Evolutionary conservation across 2,797 vertebrate species (phyloP).

Genomic region (Petrocephalus sullivani): DNA sequence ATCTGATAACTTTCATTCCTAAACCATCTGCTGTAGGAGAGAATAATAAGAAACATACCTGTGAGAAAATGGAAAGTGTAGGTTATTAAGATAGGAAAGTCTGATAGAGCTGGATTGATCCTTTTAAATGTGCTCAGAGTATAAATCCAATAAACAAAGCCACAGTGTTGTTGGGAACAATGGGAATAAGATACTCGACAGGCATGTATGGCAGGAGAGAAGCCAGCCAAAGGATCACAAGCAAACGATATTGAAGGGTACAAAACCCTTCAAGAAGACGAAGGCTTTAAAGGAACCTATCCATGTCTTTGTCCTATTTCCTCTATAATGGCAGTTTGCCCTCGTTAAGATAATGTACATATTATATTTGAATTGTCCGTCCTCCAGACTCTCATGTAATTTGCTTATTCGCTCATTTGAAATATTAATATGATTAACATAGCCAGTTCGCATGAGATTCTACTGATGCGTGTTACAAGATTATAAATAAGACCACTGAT

Average conservation of each 20-base stretch:
- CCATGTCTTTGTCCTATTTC: neutral
- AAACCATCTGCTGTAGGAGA: slow-evolving; percentile 30
- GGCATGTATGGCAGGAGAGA: neutral
- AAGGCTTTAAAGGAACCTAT: neutral
- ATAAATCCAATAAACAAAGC: slow-evolving; percentile 21
- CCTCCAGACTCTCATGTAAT: neutral
- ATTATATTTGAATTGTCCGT: neutral
- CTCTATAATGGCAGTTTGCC: neutral
- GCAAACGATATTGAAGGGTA: neutral
- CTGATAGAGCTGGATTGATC: slow-evolving; percentile 40
- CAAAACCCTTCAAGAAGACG: neutral
- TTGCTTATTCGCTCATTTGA: neutral
- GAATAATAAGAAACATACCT: slow-evolving; percentile 38
- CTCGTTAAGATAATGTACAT: neutral
- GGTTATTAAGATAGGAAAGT: slow-evolving; percentile 50
- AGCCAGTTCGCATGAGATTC: neutral
- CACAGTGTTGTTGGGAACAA: neutral
- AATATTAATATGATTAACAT: neutral
- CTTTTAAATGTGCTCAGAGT: slow-evolving; percentile 32
- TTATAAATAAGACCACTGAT: neutral
- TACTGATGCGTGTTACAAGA: neutral
- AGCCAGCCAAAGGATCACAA: neutral
- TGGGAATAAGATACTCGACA: neutral
- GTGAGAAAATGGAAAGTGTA: slow-evolving; percentile 42
- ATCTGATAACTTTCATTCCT: slow-evolving; percentile 40